These are phyloP conservation scores for Thalassoma bifasciatum DNA, from an alignment of 2,113 vertebrate genomes.

Conservation along the genomic window DNA sequence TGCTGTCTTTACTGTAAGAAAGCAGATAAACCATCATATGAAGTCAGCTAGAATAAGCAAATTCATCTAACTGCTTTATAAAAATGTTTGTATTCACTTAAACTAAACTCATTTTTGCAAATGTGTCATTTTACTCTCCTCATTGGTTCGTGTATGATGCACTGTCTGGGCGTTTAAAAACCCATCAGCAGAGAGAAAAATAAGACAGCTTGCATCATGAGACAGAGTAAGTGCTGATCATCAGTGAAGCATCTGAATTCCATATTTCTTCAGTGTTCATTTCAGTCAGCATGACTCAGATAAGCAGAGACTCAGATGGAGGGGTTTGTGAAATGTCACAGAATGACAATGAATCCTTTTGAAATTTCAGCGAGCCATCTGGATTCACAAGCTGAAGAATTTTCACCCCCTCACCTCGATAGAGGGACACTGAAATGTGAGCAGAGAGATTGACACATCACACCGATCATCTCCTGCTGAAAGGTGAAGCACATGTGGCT, in stretches of 20 bases:
- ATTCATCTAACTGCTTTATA: too few species aligned
- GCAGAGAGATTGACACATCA: conserved; percentile 48
- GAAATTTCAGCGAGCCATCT: conserved; percentile 61
- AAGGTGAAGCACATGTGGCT: conserved; percentile 16
- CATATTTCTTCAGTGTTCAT: conserved; percentile 48
- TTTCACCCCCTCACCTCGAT: conserved; percentile 11
- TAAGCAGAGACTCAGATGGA: conserved; percentile 49
- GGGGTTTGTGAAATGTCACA: conserved; percentile 60
- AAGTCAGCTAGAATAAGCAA: too few species aligned
- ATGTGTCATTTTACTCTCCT: conserved; percentile 24
- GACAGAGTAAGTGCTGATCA: conserved; percentile 49
- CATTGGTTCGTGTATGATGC: conserved; percentile 47
- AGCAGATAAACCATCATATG: too few species aligned
- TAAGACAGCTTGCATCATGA: conserved; percentile 19
- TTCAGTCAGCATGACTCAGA: conserved; percentile 63
- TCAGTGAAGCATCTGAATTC: conserved; percentile 44
- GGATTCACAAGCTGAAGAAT: conserved; percentile 54
- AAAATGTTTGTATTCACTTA: conserved; percentile 37
- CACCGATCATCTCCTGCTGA: conserved; percentile 39
- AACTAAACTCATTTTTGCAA: conserved; percentile 24
- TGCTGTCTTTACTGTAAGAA: neutral
- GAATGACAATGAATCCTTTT: conserved; percentile 72
- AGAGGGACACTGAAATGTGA: neutral
- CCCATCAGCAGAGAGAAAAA: conserved; percentile 39
- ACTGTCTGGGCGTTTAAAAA: conserved; percentile 35